These are phyloP conservation scores for Hippocampus zosterae DNA, from an alignment of 2,113 vertebrate species.

Conservation along the genomic window DNA sequence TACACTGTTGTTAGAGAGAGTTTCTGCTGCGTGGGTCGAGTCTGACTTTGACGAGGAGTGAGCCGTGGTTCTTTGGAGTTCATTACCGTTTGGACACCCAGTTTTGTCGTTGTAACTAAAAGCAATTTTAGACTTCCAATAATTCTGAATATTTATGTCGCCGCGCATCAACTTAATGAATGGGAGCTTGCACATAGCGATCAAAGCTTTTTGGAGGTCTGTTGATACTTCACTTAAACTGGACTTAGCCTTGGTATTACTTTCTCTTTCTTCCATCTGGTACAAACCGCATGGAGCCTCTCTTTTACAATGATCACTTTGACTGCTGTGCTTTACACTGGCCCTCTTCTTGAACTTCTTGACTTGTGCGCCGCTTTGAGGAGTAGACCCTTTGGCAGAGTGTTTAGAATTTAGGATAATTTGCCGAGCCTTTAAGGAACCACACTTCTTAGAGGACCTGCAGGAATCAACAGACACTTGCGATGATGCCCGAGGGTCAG, in stretches of 20 bases:
- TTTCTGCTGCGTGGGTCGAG: not conserved
- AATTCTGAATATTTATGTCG: conserved; percentile 36
- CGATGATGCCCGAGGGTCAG: not conserved
- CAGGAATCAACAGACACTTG: not conserved
- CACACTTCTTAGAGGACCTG: conserved; percentile 12
- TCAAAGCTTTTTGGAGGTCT: conserved; percentile 31
- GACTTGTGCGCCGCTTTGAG: conserved; percentile 5
- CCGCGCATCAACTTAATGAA: conserved; percentile 59
- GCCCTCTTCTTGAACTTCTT: conserved; percentile 19
- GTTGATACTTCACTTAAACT: conserved; percentile 13
- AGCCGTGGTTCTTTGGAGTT: not conserved
- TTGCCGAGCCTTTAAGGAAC: conserved; percentile 25
- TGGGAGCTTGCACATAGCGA: conserved; percentile 45
- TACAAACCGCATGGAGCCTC: conserved; percentile 6
- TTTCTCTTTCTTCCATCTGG: conserved; percentile 19
- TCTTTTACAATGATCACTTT: conserved; percentile 17
- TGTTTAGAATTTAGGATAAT: conserved; percentile 1
- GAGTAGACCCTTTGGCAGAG: not conserved
- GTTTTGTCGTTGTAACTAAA: conserved; percentile 12
- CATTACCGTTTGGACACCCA: conserved; percentile 20
- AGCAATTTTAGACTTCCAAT: conserved; percentile 16
- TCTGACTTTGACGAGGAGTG: conserved; percentile 20
- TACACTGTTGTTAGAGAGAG: not conserved
- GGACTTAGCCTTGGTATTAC: not conserved
- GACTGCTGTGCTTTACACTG: conserved; percentile 4